These are phyloP conservation scores for Syngnathus typhle DNA, from an alignment of 2,113 vertebrate genomes.

Conservation along the genomic window DNA sequence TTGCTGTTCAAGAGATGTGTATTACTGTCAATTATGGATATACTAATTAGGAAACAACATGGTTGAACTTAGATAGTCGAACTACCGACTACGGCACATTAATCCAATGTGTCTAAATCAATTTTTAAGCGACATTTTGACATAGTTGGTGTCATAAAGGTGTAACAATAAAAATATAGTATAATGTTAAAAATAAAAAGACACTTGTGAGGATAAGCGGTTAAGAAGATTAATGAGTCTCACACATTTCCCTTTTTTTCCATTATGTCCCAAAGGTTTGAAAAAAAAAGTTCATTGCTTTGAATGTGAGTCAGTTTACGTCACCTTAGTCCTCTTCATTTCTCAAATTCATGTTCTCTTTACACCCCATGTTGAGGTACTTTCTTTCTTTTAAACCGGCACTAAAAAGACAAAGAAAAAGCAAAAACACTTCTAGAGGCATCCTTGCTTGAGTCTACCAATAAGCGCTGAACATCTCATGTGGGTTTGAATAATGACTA, in stretches of 20 bases:
- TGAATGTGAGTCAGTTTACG: neutral
- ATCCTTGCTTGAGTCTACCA: too few relatives aligned
- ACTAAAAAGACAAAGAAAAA: too few relatives aligned
- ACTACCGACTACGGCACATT: too few relatives aligned
- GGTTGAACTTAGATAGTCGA: too few relatives aligned
- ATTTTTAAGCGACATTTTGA: neutral
- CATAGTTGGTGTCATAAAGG: neutral
- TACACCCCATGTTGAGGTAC: too few relatives aligned
- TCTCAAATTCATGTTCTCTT: neutral
- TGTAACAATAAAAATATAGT: neutral
- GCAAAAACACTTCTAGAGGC: too few relatives aligned
- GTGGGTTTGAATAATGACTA: too few relatives aligned
- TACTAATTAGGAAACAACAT: neutral
- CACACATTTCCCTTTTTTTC: neutral
- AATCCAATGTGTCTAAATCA: too few relatives aligned
- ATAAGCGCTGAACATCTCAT: too few relatives aligned
- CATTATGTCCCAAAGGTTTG: neutral
- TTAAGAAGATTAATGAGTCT: neutral
- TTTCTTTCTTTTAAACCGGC: too few relatives aligned
- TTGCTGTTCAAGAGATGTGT: constrained; percentile 3
- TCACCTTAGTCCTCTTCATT: neutral
- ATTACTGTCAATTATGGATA: constrained; percentile 11
- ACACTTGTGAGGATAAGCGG: too few relatives aligned
- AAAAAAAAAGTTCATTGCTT: neutral
- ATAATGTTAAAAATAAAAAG: too few relatives aligned